Evolutionary conservation across 2,113 vertebrate genomes (phyloP).

Genomic region (Archocentrus centrarchus): DNA sequence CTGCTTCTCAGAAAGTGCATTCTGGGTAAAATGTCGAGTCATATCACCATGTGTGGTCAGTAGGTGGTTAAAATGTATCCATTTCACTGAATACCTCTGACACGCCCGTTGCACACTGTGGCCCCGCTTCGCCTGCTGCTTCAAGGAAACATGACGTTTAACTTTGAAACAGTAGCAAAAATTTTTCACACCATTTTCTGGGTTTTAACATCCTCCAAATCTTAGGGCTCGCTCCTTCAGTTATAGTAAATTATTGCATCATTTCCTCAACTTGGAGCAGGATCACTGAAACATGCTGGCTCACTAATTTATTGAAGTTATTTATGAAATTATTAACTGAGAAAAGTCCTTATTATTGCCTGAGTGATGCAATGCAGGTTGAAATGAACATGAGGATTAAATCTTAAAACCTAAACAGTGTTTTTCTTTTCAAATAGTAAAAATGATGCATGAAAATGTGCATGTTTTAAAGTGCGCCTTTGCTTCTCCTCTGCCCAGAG

Average conservation of each 20-base stretch:
- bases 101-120: no score
- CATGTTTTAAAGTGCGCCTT: neutral
- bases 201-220: neutral
- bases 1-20: neutral
- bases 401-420: no score
- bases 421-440: neutral
- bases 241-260: rapidly evolving
- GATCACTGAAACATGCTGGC: neutral
- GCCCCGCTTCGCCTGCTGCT: no score
- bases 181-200: neutral
- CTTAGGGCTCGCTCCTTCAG: neutral
- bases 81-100: neutral
- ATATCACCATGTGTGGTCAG: rapidly evolving
- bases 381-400: neutral
- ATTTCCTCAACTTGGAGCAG: neutral
- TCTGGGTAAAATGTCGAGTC: neutral
- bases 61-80: neutral
- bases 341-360: neutral
- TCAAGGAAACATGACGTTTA: neutral
- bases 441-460: neutral
- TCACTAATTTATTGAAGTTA: neutral
- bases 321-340: rapidly evolving
- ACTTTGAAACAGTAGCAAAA: neutral
- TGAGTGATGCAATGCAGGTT: neutral
- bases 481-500: constrained; percentile 72